phyloP scores from a whole-genome alignment of 2,797 vertebrate species.

The Erethizon dorsatum region DNA sequence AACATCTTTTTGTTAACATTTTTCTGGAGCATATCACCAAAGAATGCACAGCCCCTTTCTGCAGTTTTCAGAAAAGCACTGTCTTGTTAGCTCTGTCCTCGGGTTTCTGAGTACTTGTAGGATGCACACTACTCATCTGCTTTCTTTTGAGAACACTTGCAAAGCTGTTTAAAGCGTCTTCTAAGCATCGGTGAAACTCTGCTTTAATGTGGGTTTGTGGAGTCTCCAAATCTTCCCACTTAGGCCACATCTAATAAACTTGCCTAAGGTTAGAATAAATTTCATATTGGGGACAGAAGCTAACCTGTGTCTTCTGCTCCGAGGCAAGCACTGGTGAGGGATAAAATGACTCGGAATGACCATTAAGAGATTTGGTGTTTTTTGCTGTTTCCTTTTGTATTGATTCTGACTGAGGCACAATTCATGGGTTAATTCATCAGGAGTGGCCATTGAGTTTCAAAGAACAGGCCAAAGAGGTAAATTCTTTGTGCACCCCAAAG shows the following conservation, averaged over 20 bases:
- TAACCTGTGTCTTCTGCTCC: not conserved
- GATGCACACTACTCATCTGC: not conserved
- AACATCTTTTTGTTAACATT: constrained; percentile 84
- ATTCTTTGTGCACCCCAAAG: not conserved
- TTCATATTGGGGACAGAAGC: not conserved
- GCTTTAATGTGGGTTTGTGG: not conserved
- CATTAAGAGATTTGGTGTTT: not conserved
- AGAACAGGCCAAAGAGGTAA: not conserved
- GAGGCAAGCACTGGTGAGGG: not conserved
- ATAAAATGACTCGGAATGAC: not conserved
- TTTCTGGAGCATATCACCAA: constrained; percentile 83
- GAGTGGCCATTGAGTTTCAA: not conserved
- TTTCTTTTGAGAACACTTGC: constrained; percentile 52
- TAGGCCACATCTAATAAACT: constrained; percentile 8
- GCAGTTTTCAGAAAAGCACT: constrained; percentile 70
- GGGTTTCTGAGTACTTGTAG: constrained; percentile 61
- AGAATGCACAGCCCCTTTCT: constrained; percentile 79
- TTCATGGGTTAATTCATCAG: not conserved
- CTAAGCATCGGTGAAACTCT: not conserved
- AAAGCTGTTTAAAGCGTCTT: constrained; percentile 8
- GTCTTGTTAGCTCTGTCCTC: constrained; percentile 73
- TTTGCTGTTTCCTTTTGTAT: not conserved
- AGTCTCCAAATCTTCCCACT: constrained; percentile 9
- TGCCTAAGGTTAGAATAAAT: not conserved
- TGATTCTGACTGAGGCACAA: not conserved